Conservation (phyloP, 2,797 vertebrate species). For the Triplophysa yarkandensis region DNA sequence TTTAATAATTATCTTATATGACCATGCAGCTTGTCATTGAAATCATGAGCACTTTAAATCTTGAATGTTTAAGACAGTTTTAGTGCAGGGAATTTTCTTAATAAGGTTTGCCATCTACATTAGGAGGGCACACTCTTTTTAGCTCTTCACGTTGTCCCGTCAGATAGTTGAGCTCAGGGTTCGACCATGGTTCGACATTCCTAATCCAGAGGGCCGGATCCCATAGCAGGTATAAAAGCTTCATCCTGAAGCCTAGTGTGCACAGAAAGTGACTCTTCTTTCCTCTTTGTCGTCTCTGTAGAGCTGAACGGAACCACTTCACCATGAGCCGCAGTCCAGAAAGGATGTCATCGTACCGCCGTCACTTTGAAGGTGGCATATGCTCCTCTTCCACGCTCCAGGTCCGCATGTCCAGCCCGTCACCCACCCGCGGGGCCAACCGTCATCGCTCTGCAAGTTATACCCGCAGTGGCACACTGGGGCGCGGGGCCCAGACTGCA, state of each 20-base stretch:
- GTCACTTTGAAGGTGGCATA: conserved; percentile 70
- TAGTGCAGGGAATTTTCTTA: conserved; percentile 13
- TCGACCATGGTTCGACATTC: conserved; percentile 74
- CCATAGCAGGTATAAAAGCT: conserved; percentile 67
- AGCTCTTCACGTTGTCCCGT: conserved; percentile 65
- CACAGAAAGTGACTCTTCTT: conserved; percentile 33
- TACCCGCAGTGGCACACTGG: conserved; percentile 57
- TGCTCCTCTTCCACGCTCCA: conserved; percentile 54
- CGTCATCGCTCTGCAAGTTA: conserved; percentile 73
- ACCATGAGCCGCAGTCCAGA: conserved; percentile 77
- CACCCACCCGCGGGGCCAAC: conserved; percentile 65
- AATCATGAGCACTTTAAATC: neutral
- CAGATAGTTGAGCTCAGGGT: conserved; percentile 67
- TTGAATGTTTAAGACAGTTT: neutral
- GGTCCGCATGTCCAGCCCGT: conserved; percentile 70
- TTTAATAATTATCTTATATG: neutral
- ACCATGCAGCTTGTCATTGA: neutral
- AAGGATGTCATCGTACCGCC: conserved; percentile 79
- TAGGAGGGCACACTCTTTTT: conserved; percentile 55
- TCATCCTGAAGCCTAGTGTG: neutral
- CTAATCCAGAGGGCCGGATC: conserved; percentile 59
- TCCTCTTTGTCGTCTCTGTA: conserved; percentile 28
- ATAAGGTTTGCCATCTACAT: conserved; percentile 18
- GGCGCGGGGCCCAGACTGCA: conserved; percentile 63
- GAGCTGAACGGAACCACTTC: conserved; percentile 25